Percentiles rank a stretch among this genome's conserved stretches.
These are phyloP conservation scores for Alca torda DNA, from an alignment of 2,797 vertebrate species.

Conservation along the genomic window DNA sequence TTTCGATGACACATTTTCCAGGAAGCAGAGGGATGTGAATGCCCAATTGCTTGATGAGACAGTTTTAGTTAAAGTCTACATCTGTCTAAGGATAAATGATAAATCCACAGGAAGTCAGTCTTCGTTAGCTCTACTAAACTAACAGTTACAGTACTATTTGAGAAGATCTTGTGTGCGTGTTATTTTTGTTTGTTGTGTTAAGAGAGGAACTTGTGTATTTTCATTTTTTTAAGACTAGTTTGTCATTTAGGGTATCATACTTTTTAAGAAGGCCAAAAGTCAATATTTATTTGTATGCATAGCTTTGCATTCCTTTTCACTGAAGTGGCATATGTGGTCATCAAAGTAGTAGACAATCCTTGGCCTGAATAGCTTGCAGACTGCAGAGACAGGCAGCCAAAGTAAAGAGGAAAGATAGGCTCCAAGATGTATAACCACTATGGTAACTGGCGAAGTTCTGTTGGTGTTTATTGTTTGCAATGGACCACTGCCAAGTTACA, in stretches of 20 bases:
- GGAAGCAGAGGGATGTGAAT: neutral
- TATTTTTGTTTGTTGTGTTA: neutral
- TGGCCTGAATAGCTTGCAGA: neutral
- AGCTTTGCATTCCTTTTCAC: neutral
- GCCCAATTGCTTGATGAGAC: neutral
- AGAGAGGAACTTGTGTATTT: neutral
- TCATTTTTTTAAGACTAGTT: neutral
- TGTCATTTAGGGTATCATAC: neutral
- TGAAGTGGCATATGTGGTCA: neutral
- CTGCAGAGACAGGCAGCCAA: neutral
- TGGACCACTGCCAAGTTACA: neutral
- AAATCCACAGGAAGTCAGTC: neutral
- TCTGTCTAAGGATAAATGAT: neutral
- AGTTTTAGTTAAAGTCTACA: neutral
- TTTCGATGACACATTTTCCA: neutral
- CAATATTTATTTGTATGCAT: neutral
- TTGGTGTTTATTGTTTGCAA: constrained; percentile 21
- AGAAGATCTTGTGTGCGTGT: neutral
- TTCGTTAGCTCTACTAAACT: neutral
- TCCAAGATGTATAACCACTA: neutral
- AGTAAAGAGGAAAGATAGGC: neutral
- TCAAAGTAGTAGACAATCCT: neutral
- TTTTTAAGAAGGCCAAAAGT: neutral
- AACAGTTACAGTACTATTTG: neutral
- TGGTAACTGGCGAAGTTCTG: neutral